These are phyloP conservation scores for Mormyrops boulengeri DNA, from an alignment of 2,797 vertebrate genomes.

Conservation along the genomic window DNA sequence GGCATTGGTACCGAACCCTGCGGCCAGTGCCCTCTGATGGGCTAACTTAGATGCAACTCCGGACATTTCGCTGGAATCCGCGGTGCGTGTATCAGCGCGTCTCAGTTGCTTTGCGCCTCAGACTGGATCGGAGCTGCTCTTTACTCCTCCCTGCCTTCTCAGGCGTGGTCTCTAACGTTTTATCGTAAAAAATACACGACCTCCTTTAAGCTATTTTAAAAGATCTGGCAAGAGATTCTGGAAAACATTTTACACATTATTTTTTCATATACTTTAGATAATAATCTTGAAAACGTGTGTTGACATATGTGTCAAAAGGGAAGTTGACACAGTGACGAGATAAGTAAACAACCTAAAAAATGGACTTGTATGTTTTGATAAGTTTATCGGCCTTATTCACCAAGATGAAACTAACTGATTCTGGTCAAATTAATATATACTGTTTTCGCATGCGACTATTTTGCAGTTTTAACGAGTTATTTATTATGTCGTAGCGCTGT, in stretches of 20 bases:
- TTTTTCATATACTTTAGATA: not conserved
- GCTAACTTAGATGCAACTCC: conserved; percentile 70
- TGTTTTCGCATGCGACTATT: not conserved
- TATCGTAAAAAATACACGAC: not conserved
- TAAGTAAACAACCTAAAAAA: not conserved
- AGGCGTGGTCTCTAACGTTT: conserved; percentile 7
- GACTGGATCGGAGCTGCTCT: not conserved
- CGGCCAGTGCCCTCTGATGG: conserved; percentile 62
- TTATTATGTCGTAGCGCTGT: not conserved
- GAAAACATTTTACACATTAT: not conserved
- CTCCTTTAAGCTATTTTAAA: not conserved
- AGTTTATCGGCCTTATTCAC: not conserved
- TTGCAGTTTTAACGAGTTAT: not conserved
- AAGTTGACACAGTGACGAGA: not conserved
- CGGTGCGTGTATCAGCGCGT: not conserved
- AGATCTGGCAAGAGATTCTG: not conserved
- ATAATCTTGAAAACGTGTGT: not conserved
- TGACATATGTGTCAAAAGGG: not conserved
- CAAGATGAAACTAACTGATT: not conserved
- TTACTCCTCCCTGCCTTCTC: conserved; percentile 19
- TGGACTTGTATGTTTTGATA: not conserved
- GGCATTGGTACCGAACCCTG: conserved; percentile 73
- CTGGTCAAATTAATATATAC: not conserved
- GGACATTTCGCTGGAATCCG: conserved; percentile 57
- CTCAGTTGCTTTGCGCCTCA: not conserved